Evolutionary conservation across 2,888 invertebrate species (phyloP).

Genomic region (Latrodectus hesperus): DNA sequence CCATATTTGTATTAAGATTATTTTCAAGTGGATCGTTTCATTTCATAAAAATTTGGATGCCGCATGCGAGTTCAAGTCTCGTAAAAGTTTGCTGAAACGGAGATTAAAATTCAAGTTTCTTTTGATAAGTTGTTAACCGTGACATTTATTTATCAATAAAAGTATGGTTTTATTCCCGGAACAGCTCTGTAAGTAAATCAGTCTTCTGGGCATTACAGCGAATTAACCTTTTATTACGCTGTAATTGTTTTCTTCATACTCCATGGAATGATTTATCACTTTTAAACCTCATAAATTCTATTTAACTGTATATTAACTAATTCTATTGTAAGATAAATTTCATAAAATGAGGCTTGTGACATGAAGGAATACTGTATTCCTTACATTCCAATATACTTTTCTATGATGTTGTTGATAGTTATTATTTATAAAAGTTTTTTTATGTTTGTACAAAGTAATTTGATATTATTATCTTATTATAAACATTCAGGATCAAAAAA

Average conservation of each 20-base stretch:
- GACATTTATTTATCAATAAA: constrained; percentile 61
- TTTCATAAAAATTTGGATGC: constrained; percentile 12
- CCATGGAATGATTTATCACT: constrained; percentile 28
- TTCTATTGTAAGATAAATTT: constrained; percentile 13
- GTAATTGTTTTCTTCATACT: constrained; percentile 31
- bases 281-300: constrained; percentile 37
- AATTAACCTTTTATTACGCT: constrained; percentile 37
- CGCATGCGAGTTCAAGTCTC: not conserved
- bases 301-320: constrained; percentile 26
- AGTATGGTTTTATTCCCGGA: constrained; percentile 16
- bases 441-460: no score
- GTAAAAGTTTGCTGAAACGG: constrained; percentile 10
- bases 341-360: constrained; percentile 12
- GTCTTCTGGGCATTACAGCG: constrained; percentile 4
- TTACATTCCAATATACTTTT: no score
- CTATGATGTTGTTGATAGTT: no score
- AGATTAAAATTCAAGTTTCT: constrained; percentile 44
- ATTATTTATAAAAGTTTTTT: no score
- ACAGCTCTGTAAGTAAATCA: constrained; percentile 21
- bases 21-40: constrained; percentile 39
- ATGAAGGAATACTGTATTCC: not conserved
- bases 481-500: no score
- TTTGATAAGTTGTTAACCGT: not conserved
- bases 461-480: no score
- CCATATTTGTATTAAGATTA: constrained; percentile 7